phyloP scores from a whole-genome alignment of 1,140 invertebrate genomes.

The Odontomachus brunneus region DNA sequence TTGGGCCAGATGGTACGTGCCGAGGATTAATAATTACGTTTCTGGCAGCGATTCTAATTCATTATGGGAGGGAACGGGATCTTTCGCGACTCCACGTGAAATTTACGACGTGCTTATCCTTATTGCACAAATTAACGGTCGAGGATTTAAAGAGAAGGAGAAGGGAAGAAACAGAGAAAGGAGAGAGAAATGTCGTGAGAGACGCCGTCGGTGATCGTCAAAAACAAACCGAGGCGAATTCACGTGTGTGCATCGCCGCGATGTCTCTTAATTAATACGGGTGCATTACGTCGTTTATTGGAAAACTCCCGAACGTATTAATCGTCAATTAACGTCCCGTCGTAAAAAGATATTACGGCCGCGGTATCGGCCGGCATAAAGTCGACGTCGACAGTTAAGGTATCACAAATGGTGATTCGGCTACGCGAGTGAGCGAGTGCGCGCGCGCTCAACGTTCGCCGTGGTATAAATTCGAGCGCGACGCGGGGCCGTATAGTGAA shows the following conservation, averaged over 20 bases:
- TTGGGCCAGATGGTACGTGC: too few species aligned
- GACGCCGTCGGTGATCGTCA: neutral
- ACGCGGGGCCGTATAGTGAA: conserved; percentile 61
- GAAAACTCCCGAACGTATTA: conserved; percentile 33
- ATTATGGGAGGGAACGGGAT: neutral
- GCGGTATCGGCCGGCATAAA: conserved; percentile 43
- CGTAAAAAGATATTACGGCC: conserved; percentile 47
- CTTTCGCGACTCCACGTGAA: neutral
- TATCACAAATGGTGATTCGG: conserved; percentile 44
- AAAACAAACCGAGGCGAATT: conserved; percentile 12
- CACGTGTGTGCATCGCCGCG: neutral
- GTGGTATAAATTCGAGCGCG: conserved; percentile 68
- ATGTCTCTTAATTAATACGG: conserved; percentile 47
- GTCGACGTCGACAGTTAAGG: conserved; percentile 43
- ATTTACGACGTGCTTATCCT: neutral
- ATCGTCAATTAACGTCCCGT: conserved; percentile 48
- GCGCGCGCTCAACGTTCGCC: conserved; percentile 10
- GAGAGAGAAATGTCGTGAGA: neutral
- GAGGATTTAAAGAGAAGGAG: neutral
- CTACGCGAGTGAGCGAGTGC: neutral
- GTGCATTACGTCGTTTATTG: conserved; percentile 33
- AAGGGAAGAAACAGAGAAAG: neutral
- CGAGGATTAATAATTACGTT: too few species aligned
- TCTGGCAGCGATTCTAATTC: neutral
- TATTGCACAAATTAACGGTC: conserved; percentile 19